Conservation (phyloP, 2,113 vertebrate species). For the Heliornis fulica region DNA sequence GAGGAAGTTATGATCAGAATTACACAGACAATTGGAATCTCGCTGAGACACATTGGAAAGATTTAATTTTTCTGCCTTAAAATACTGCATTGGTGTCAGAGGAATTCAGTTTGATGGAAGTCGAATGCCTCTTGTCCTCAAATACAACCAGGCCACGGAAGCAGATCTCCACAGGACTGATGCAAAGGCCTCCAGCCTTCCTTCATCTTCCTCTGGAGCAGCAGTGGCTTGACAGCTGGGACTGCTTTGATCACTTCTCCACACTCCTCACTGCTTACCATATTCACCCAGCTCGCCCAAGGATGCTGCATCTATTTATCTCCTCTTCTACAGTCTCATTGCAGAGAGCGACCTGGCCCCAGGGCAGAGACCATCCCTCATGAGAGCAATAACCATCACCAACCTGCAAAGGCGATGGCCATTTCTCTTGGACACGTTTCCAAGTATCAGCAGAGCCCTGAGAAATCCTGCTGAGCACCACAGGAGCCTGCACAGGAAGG, state of each 20-base stretch:
- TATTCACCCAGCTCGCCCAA: not conserved
- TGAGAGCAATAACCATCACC: fast-evolving
- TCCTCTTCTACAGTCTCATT: not conserved
- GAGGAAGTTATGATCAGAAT: not conserved
- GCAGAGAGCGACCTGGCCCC: fast-evolving
- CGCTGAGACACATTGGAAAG: not conserved
- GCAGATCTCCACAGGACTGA: fast-evolving
- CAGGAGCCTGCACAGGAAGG: not conserved
- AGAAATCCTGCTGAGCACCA: fast-evolving
- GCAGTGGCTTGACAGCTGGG: not conserved
- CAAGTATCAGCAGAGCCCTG: not conserved
- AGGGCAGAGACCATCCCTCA: not conserved
- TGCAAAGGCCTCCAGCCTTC: not conserved
- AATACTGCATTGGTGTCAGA: not conserved
- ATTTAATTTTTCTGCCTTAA: not conserved
- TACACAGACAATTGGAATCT: not conserved
- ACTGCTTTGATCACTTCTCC: not conserved
- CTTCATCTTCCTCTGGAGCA: not conserved
- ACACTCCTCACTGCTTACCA: not conserved
- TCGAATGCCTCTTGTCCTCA: not conserved
- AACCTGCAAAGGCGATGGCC: not conserved
- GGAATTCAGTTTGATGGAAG: not conserved
- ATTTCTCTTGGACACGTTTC: fast-evolving
- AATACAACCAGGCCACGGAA: not conserved
- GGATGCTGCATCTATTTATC: not conserved